A percentile compares a stretch with the other conserved stretches of the same genome.
These are phyloP conservation scores for Xenopus tropicalis DNA, from an alignment of 2,113 vertebrate genomes.

Conservation along the genomic window DNA sequence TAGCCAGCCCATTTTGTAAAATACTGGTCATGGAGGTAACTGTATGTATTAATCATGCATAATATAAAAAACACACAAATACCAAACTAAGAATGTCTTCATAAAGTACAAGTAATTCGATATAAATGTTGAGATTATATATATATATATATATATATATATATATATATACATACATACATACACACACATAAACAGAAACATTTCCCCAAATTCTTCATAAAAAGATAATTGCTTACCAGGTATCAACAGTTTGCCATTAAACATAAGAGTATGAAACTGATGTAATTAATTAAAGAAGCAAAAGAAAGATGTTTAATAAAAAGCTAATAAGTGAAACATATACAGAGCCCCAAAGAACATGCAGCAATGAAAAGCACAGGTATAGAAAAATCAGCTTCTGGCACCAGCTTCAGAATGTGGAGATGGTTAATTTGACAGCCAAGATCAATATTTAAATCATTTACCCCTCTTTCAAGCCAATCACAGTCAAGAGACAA, in stretches of 20 bases:
- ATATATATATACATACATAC: too few species aligned
- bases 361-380: conserved; percentile 54
- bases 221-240: conserved; percentile 1
- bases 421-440: conserved; percentile 76
- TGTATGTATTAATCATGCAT: too few species aligned
- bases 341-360: conserved; percentile 50
- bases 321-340: conserved; percentile 49
- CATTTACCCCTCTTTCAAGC: conserved; percentile 52
- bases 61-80: too few species aligned
- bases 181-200: too few species aligned
- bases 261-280: conserved; percentile 40
- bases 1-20: too few species aligned
- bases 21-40: too few species aligned
- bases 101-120: too few species aligned
- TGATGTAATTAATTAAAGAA: conserved; percentile 24
- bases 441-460: conserved; percentile 54
- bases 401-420: conserved; percentile 98
- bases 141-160: too few species aligned
- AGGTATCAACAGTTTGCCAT: conserved; percentile 6
- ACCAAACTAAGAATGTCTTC: too few species aligned
- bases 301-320: conserved; percentile 39
- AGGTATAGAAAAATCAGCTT: conserved; percentile 79
- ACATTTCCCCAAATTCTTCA: too few species aligned
- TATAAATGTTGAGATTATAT: too few species aligned
- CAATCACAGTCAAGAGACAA: conserved; percentile 56